Base-by-base conservation (phyloP, 2,113 vertebrate species). In the Romanogobio albipinnatus region DNA sequence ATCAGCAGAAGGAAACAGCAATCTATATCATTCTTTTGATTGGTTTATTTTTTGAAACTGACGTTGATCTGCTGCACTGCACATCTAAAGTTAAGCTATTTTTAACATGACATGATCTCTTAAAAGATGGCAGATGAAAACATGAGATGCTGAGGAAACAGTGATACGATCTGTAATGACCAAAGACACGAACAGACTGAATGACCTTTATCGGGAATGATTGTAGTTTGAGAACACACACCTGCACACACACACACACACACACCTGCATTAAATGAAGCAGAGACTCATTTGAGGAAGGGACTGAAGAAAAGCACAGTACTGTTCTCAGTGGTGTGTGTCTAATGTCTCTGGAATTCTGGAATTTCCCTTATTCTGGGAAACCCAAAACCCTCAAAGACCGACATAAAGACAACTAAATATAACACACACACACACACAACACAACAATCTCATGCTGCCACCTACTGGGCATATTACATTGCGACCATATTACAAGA, bases 281-380 rank as follows among this genome's bases (percentile, higher is more conserved):
- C 62, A 66, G 64, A 66, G 9, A 59, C 29, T 33, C 61, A 29
- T 3, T 15, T 64, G 26, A 70, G 9, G 17, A 9, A 22, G 66
- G 33, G 9, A 43, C 36, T 11, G 36, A 70, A 70, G 33, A 43
- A 84, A 91, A 76, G 88, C 49, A 90, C 86, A 81, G 80, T 83
- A 64, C 75, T 64, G 84, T 73, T 73, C 61, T 70, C 66, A 43
- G 58, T 75, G 78, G 62, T 58, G 29, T 66, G 75, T 84, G 36
- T 62, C 33, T 56, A 33, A 58, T 74, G 81, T 43, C 53, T 78
- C 81, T 61, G 84, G 84, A 68, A 73, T 84, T 82, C 76, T 85
- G 92, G 91, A 93, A 93, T 91, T 87, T 86, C 92, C 92, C 92
- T 59, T 59, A 56, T 74, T 56, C 81, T 81, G 33, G 13, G 81